Percentiles rank a stretch among this genome's conserved stretches.
phyloP scores from a whole-genome alignment of 2,888 invertebrate genomes.

The Xylocampa areola region DNA sequence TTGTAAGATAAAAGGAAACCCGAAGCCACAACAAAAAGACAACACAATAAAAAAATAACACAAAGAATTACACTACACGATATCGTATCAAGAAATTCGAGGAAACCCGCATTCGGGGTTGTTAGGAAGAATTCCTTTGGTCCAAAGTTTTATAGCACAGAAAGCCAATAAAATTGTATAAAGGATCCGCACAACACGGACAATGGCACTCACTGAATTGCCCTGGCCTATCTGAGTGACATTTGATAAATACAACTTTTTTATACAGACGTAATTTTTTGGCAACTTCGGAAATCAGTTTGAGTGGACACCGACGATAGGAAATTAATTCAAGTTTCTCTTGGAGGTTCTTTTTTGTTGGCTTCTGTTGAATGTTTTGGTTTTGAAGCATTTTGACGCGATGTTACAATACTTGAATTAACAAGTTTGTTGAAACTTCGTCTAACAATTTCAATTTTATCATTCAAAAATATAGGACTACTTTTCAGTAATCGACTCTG shows the following conservation, averaged over 20 bases:
- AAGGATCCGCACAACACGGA: slow-evolving; percentile 60
- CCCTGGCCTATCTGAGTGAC: slow-evolving; percentile 57
- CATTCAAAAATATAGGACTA: slow-evolving; percentile 10
- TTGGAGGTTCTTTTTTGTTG: slow-evolving; percentile 49
- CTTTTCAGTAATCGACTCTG: slow-evolving; percentile 25
- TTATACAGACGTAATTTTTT: slow-evolving; percentile 44
- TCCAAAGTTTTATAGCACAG: slow-evolving; percentile 66
- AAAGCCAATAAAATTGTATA: slow-evolving; percentile 71
- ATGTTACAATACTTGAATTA: slow-evolving; percentile 5
- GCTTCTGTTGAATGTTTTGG: slow-evolving; percentile 31
- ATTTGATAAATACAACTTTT: slow-evolving; percentile 59
- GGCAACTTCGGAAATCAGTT: slow-evolving; percentile 47
- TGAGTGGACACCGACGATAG: slow-evolving; percentile 43
- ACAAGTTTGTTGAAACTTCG: slow-evolving; percentile 1
- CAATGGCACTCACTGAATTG: slow-evolving; percentile 66
- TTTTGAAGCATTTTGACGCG: slow-evolving; percentile 1
- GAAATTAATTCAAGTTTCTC: slow-evolving; percentile 55
- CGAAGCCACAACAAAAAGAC: slow-evolving; percentile 53
- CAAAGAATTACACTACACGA: slow-evolving; percentile 62
- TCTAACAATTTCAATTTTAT: slow-evolving; percentile 3
- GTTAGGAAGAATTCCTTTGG: slow-evolving; percentile 68
- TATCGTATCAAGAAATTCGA: slow-evolving; percentile 67
- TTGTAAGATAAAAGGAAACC: slow-evolving; percentile 51
- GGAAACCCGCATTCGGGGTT: slow-evolving; percentile 60
- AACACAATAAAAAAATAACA: slow-evolving; percentile 61